These are phyloP conservation scores for Temnothorax longispinosus DNA, from an alignment of 1,140 invertebrate species.

Conservation along the genomic window DNA sequence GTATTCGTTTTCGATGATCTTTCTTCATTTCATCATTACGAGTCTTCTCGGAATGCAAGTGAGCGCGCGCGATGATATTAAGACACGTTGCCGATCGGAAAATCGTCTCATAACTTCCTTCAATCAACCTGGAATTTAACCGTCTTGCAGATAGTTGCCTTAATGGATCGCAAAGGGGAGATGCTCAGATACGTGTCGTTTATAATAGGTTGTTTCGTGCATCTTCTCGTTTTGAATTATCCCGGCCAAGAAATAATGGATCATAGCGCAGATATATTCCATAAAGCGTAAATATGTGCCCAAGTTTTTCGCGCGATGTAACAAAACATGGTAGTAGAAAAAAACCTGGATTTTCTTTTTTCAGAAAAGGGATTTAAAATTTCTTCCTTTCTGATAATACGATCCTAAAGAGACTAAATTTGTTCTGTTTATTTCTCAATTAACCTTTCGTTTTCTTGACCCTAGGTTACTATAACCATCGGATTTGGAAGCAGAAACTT, in stretches of 20 bases:
- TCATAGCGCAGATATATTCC: constrained; percentile 13
- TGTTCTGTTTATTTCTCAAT: too few species aligned
- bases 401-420: too few species aligned
- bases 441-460: too few species aligned
- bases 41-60: constrained; percentile 16
- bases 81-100: background rate
- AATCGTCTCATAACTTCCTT: background rate
- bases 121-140: background rate
- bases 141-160: background rate
- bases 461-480: too few species aligned
- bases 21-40: background rate
- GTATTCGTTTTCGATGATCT: background rate
- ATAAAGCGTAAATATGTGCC: constrained; percentile 29
- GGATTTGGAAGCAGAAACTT: too few species aligned
- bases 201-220: background rate
- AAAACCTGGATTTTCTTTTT: background rate
- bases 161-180: constrained; percentile 17
- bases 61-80: background rate
- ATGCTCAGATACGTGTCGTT: constrained; percentile 26
- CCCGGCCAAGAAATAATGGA: constrained; percentile 30
- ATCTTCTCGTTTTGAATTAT: constrained; percentile 23
- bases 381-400: background rate
- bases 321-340: background rate
- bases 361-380: background rate
- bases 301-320: background rate